Percentiles rank a stretch among this genome's conserved stretches.
Evolutionary conservation across 2,797 vertebrate species (phyloP).

Genomic region (Thamnophis elegans): DNA sequence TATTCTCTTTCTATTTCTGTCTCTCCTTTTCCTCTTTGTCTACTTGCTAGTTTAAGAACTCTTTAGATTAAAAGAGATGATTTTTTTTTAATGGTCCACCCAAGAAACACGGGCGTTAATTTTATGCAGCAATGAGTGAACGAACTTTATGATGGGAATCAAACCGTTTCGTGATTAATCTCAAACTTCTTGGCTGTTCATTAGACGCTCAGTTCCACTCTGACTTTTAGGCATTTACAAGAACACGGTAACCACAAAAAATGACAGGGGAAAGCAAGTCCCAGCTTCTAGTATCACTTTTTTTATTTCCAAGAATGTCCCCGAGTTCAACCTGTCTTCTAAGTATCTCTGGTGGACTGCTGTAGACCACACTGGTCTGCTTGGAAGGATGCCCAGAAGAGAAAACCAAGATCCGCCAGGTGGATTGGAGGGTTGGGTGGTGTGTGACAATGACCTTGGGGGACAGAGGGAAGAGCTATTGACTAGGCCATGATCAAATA

Average conservation of each 20-base stretch:
- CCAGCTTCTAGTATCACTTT: not conserved
- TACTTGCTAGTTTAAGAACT: not conserved
- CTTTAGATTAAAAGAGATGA: not conserved
- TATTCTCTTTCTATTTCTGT: not conserved
- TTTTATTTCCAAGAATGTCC: not conserved
- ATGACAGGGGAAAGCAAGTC: not conserved
- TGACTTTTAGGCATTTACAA: not conserved
- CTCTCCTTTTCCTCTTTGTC: not conserved
- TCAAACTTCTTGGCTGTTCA: not conserved
- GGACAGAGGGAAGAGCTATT: not conserved
- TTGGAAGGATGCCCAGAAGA: not conserved
- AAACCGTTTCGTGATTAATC: not conserved
- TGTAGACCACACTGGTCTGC: not conserved
- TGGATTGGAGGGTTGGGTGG: not conserved
- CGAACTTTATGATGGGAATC: not conserved
- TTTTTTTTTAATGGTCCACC: not conserved
- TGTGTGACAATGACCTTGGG: not conserved
- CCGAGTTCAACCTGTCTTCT: not conserved
- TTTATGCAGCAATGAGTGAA: not conserved
- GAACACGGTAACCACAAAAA: not conserved
- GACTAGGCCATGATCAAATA: not conserved
- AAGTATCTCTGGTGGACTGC: not conserved
- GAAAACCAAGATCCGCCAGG: not conserved
- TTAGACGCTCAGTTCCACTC: not conserved
- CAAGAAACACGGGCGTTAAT: not conserved